Evolutionary conservation across 2,797 vertebrate genomes (phyloP), one percentile per base, ranked within the genome.

Genomic region (Microctenopoma stevenorrisi): DNA sequence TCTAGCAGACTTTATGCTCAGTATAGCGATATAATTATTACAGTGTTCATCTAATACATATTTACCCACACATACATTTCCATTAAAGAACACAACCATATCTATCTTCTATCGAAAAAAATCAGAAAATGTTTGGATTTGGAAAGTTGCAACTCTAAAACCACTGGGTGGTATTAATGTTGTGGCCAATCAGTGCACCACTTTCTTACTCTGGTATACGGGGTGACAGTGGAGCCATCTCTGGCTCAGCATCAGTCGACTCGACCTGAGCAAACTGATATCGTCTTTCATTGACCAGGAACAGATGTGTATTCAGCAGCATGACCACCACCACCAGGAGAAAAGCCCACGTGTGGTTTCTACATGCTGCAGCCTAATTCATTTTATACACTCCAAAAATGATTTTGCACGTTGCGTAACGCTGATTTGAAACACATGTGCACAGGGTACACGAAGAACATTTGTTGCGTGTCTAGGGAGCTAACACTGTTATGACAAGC

Each of bases 401-500:
- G 16, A 74, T 64, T 48, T 40, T 28, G 16, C 60, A 56, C 48
- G 71, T 62, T 22, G 7, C 70, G 76, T 56, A 38, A n/a, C 38
- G 74, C 61, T 83, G 74, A 88, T 87, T 61, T 9, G 53, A 79
- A 88, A 72, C 84, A 89, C 66, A 76, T 88, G 84, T 16, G 59
- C 30, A 67, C 59, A 49, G n/a, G 87, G 84, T 16, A 62, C 30
- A 67, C 59, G 47, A 16, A 69, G 64, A 53, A 56, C 16, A 50
- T 56, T 78, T 72, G 50, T 71, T 72, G 48, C 2, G 1, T 68
- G 49, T 50, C 30, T 65, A 50, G 15, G 68, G 66, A 68, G 48
- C 58, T 26, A 49, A 53, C 28, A 42, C 58, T 53, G 33, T 59
- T 52, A 18, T 73, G 52, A 62, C 16, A 25, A 53, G 33, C 74